Percentiles rank a stretch among this genome's conserved stretches.
Evolutionary conservation across 2,113 vertebrate genomes (phyloP).

Genomic region (Dipodomys spectabilis): DNA sequence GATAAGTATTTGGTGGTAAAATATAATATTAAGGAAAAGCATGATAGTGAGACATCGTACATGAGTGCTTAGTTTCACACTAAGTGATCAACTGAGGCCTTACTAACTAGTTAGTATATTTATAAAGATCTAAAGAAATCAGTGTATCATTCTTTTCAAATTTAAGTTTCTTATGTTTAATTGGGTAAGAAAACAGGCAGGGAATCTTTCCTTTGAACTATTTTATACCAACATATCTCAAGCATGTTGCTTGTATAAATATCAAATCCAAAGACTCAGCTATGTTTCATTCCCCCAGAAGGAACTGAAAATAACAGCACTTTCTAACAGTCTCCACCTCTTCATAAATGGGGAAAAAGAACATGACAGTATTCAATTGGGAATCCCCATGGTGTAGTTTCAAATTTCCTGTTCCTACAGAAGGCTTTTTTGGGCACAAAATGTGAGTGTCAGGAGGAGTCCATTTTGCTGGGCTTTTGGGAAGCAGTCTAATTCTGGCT

Average conservation of each 20-base stretch:
- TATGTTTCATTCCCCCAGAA: conserved; percentile 4
- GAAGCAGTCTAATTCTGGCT: conserved; percentile 51
- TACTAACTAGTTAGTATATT: not conserved
- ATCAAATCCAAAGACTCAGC: conserved; percentile 7
- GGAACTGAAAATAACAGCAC: not conserved
- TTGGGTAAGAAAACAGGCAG: not conserved
- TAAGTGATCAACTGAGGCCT: not conserved
- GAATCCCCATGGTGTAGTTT: conserved; percentile 5
- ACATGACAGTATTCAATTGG: conserved; percentile 17
- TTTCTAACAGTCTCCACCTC: not conserved
- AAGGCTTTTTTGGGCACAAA: conserved; percentile 40
- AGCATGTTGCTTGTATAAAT: not conserved
- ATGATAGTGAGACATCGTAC: not conserved
- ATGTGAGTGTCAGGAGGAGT: conserved; percentile 45
- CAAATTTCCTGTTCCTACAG: conserved; percentile 1
- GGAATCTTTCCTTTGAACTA: not conserved
- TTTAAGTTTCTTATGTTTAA: conserved; percentile 1
- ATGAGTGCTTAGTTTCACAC: not conserved
- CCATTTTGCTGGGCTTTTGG: conserved; percentile 2
- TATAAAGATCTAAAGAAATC: not conserved
- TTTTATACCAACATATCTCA: not conserved
- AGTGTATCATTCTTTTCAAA: not conserved
- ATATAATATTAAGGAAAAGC: not conserved
- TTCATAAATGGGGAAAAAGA: conserved; percentile 21
- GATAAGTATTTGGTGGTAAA: not conserved